These are phyloP conservation scores for Seriola dumerili DNA, from an alignment of 2,113 vertebrate genomes.

Conservation along the genomic window DNA sequence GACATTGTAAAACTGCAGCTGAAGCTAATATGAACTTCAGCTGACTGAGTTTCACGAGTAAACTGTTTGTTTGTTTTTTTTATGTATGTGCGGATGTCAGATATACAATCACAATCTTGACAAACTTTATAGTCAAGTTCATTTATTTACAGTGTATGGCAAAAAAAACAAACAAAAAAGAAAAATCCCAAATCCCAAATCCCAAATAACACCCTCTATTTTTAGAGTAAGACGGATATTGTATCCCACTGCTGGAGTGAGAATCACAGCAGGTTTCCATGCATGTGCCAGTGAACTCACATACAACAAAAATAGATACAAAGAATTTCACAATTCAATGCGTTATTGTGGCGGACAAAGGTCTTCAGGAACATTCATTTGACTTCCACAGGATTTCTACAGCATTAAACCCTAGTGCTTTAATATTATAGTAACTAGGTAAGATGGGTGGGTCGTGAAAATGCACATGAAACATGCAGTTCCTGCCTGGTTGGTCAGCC, in stretches of 20 bases:
- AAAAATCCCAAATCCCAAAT: neutral
- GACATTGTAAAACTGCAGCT: too few species aligned
- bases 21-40: too few species aligned
- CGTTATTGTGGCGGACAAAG: neutral
- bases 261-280: neutral
- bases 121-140: neutral
- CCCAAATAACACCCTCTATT: neutral
- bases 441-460: neutral
- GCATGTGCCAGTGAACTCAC: neutral
- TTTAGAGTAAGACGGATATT: neutral
- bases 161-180: too few species aligned
- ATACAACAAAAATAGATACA: neutral
- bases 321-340: neutral
- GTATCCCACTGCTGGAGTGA: neutral
- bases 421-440: neutral
- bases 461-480: neutral
- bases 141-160: neutral
- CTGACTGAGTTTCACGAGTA: too few species aligned
- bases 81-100: too few species aligned
- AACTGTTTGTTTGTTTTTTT: too few species aligned
- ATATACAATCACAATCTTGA: neutral
- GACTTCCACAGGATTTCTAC: constrained; percentile 11
- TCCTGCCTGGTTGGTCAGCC: neutral
- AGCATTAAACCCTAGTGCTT: neutral
- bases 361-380: neutral